Base-by-base conservation (phyloP, 1,140 invertebrate species). In the Drosophila paulistorum region DNA sequence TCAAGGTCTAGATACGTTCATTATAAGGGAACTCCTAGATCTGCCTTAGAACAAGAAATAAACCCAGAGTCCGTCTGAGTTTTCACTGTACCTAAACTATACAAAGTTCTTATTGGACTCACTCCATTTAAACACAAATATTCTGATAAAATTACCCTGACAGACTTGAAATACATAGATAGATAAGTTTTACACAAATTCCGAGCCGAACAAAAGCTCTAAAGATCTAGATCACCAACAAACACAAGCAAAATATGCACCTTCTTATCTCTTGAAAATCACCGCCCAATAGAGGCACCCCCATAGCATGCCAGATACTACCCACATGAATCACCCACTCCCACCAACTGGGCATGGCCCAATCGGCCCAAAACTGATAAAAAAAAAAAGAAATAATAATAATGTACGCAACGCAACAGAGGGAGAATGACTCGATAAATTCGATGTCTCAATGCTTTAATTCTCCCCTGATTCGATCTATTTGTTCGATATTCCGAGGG, bases 191-290 rank as follows among this genome's bases (percentile, higher is more conserved):
- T 48, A 48, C 45, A 48, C 45, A 10, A 48, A 48, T 23, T 51
- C 4, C 45, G 3, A 51, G 7, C 17, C 45, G 10, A 51, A 45
- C 13, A 51, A 9, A 17, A 17, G 14, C 14, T 48, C 45, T 17
- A 17, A 51, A 10, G 17, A 51, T 51, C 45, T 51, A 51, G 45
- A 51, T 51, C 45, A 51, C 45, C 45, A 23, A 23, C 9, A 51
- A 23, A 51, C 4, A 51, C 6, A 51, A 20, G 3, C 2, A 37
- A 51, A 51, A 51, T 51, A 23, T 51, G 17, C 20, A 20, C 45
- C 45, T 23, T 51, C 45, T 51, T 51, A 51, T 51, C 45, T 2
- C 6, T 23, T 51, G 9, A 20, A 51, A 51, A 23, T 51, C 45
- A 51, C 45, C 45, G 45, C 45, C 45, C 17, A 51, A 51, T 23